Conservation (phyloP, 2,113 vertebrate genomes). For the Entomyzon cyanotis region DNA sequence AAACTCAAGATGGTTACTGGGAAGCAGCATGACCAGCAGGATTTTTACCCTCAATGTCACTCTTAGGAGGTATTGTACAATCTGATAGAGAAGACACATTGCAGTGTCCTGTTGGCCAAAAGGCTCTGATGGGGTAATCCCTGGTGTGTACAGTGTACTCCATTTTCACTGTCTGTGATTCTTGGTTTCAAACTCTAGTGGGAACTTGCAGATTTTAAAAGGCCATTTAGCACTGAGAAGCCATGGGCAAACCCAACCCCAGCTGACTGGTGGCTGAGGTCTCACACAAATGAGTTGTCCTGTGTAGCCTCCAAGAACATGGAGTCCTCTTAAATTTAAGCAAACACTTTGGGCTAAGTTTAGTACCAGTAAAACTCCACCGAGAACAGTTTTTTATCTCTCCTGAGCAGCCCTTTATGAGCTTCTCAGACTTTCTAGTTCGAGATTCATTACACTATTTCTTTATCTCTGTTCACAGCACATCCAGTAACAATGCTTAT, state of each 20-base stretch:
- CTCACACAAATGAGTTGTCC: neutral
- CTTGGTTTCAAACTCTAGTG: neutral
- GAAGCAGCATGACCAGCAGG: neutral
- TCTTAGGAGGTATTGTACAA: neutral
- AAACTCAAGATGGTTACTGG: neutral
- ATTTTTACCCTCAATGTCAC: neutral
- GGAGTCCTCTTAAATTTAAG: neutral
- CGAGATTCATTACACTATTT: neutral
- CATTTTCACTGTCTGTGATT: neutral
- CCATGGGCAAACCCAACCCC: neutral
- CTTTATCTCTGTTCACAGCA: neutral
- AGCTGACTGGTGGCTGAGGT: accelerated
- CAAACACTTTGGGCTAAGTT: neutral
- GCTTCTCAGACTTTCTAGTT: neutral
- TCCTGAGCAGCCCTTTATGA: neutral
- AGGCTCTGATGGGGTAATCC: accelerated
- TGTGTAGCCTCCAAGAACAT: neutral
- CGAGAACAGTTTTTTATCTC: neutral
- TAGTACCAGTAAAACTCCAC: neutral
- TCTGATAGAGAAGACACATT: too few species aligned
- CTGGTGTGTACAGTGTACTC: neutral
- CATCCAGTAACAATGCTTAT: neutral
- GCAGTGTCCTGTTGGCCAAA: neutral
- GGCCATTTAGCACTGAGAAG: neutral
- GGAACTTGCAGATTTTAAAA: neutral